Base-by-base conservation (phyloP, 2,113 vertebrate genomes). In the Chelonoidis abingdonii region DNA sequence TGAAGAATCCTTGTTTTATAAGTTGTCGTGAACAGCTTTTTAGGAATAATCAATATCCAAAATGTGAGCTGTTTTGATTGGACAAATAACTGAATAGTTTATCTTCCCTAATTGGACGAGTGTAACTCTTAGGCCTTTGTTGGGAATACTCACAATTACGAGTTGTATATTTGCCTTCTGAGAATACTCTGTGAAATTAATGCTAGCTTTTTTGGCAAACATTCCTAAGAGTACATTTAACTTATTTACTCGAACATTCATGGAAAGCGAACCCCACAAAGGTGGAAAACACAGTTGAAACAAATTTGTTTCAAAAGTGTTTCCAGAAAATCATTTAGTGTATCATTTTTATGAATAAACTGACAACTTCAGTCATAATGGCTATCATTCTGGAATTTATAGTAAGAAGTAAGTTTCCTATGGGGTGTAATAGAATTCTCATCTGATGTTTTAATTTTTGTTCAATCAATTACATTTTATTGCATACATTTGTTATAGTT, bases 1-100 rank as follows among this genome's bases (percentile, higher is more conserved):
- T 89, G 93, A 93, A 97, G 96, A 95, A 95, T 95, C 69, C 89
- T 94, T 90, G 89, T 84, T 94, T 96, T 96, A 88, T 96, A 90
- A 83, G 76, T 86, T 87, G 76, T 56, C 54, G 22, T 0, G 0
- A 93, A 59, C 52, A 78, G 41, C 13, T 41, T 8, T 6, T 96
- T 96, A 89, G 84, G 41, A 27, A 16, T 78, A 78, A 78, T 47
- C 41, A 69, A 93, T 44, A 92, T 85, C 84, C 84, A 94, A 96
- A 97, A 96, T 93, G 84, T 96, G 76, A 38, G 14, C 49, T 87
- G 22, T 80, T 80, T 50, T 44, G 22, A 19, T 25, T 87, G 44
- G 75, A 59, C 22, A 87, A 72, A 53, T 10, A n/a, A 47, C 1
- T 79, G 53, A 80, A 44, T 79, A 35, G 93, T 96, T 95, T 96